phyloP scores from a whole-genome alignment of 2,113 vertebrate genomes.

The Archocentrus centrarchus region DNA sequence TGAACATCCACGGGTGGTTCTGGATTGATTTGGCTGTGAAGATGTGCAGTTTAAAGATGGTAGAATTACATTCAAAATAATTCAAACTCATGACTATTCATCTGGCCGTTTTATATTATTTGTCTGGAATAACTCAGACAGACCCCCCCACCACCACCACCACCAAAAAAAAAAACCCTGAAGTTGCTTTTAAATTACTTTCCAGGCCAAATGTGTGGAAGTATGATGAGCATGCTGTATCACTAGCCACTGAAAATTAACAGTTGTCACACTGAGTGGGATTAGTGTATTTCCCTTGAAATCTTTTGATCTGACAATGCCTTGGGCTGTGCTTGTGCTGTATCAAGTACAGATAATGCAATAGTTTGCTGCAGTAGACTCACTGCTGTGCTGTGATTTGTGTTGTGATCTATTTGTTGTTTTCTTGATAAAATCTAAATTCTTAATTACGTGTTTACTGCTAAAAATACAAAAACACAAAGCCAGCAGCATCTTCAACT shows the following conservation, averaged over 20 bases:
- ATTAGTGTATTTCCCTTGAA: constrained; percentile 1
- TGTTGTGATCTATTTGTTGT: not conserved
- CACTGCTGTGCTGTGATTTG: not conserved
- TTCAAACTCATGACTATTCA: not conserved
- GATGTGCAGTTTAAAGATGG: not conserved
- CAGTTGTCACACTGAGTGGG: not conserved
- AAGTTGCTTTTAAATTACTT: not conserved
- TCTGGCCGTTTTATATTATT: not conserved
- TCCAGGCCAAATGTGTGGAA: not conserved
- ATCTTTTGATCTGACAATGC: constrained; percentile 15
- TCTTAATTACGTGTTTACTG: not conserved
- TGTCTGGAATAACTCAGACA: not conserved
- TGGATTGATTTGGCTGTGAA: not conserved
- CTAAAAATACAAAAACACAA: not conserved
- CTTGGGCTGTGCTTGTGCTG: not conserved
- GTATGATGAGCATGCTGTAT: not conserved
- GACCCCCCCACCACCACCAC: too few species aligned
- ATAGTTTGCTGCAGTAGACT: not conserved
- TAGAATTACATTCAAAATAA: not conserved
- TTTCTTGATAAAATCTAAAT: constrained; percentile 1
- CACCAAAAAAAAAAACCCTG: too few species aligned
- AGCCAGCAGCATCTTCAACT: not conserved
- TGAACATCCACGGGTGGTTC: not conserved
- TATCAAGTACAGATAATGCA: not conserved
- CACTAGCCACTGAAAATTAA: not conserved